A percentile compares a stretch with the other conserved stretches of the same genome.
phyloP scores from a whole-genome alignment of 1,140 invertebrate genomes.

The Diplogasteroides magnus region DNA sequence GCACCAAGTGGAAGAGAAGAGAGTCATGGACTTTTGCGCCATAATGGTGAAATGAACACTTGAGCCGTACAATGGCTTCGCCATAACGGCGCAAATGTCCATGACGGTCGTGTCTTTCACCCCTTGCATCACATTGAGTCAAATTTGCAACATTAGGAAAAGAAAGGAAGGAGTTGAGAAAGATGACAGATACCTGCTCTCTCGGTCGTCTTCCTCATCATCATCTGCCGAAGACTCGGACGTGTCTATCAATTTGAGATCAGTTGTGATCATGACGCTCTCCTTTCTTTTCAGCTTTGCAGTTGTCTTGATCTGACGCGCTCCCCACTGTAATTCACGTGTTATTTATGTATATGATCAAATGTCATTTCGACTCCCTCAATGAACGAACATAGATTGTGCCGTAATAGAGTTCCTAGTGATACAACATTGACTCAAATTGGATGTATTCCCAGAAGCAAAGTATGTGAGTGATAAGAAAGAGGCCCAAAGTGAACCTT shows the following conservation, averaged over 20 bases:
- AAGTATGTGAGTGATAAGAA: background rate
- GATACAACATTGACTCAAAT: background rate
- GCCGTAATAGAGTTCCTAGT: constrained; percentile 1
- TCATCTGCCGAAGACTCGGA: background rate
- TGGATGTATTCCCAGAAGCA: background rate
- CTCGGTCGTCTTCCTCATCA: constrained; percentile 18
- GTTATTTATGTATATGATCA: background rate
- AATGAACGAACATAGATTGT: constrained; percentile 5
- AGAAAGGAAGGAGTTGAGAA: too few relatives aligned
- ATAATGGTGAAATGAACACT: too few relatives aligned
- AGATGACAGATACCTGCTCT: too few relatives aligned
- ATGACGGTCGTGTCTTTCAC: too few relatives aligned
- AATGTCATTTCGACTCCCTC: background rate
- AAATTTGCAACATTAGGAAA: too few relatives aligned
- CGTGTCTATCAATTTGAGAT: background rate
- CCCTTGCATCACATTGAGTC: too few relatives aligned
- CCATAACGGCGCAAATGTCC: too few relatives aligned
- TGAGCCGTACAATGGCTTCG: too few relatives aligned
- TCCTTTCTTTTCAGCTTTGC: constrained; percentile 20
- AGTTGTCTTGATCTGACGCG: constrained; percentile 29
- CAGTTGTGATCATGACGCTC: background rate
- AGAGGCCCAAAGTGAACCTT: background rate
- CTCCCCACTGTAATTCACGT: constrained; percentile 30
- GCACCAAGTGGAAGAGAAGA: too few relatives aligned
- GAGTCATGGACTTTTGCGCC: too few relatives aligned